Percentiles rank a stretch among this genome's conserved stretches.
These are phyloP conservation scores for Tinea trinotella DNA, from an alignment of 2,888 invertebrate genomes.

Conservation along the genomic window DNA sequence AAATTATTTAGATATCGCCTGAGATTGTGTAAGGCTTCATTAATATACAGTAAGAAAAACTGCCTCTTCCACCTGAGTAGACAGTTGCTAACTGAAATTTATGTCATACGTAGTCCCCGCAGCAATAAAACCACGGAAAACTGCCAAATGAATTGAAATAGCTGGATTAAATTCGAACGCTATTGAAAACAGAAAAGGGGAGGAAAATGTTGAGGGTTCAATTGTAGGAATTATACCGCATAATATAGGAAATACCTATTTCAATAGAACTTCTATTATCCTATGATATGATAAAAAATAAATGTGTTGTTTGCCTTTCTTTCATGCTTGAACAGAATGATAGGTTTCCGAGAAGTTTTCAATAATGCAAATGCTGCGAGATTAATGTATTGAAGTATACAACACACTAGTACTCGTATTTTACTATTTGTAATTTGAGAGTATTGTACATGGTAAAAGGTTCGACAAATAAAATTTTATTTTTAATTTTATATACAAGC, in stretches of 20 bases:
- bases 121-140: constrained; percentile 9
- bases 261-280: constrained; percentile 2
- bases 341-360: neutral
- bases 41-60: constrained; percentile 57
- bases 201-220: constrained; percentile 1
- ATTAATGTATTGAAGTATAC: too few relatives aligned
- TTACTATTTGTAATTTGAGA: too few relatives aligned
- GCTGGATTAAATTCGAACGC: constrained; percentile 15
- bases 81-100: constrained; percentile 9
- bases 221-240: constrained; percentile 2
- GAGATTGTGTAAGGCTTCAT: constrained; percentile 54
- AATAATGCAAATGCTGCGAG: too few relatives aligned
- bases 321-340: neutral
- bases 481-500: too few relatives aligned
- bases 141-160: constrained; percentile 17
- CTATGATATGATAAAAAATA: neutral
- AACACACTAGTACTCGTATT: too few relatives aligned
- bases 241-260: neutral
- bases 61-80: constrained; percentile 11
- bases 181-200: constrained; percentile 16
- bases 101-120: constrained; percentile 1
- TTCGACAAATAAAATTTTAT: too few relatives aligned
- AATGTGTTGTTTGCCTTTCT: too few relatives aligned
- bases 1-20: constrained; percentile 62
- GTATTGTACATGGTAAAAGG: too few relatives aligned